phyloP scores from a whole-genome alignment of 1,140 invertebrate species.

The Nymphalis io region DNA sequence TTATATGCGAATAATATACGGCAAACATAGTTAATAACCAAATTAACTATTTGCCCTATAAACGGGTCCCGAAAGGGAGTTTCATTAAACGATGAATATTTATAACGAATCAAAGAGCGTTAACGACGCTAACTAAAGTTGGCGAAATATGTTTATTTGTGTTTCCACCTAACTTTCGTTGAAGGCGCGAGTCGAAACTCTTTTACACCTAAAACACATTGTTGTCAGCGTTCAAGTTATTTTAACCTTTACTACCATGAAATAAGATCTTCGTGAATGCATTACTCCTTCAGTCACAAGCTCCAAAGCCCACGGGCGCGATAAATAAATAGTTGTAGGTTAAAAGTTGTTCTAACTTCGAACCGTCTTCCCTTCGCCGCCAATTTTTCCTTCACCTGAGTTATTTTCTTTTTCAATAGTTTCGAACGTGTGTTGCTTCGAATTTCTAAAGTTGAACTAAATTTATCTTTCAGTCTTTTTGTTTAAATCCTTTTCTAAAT shows the following conservation, averaged over 20 bases:
- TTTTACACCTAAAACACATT: background rate
- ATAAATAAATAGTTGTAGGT: constrained; percentile 67
- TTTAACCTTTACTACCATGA: constrained; percentile 10
- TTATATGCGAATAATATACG: background rate
- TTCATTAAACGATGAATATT: constrained; percentile 57
- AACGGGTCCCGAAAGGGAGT: constrained; percentile 35
- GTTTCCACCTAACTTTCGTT: constrained; percentile 44
- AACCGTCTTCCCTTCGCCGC: constrained; percentile 42
- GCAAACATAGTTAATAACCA: constrained; percentile 17
- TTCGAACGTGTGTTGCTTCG: constrained; percentile 33
- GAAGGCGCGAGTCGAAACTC: constrained; percentile 30
- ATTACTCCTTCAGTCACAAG: background rate
- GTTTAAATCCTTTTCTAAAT: constrained; percentile 22
- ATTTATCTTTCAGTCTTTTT: constrained; percentile 27
- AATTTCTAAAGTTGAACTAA: constrained; percentile 33
- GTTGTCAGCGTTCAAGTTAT: background rate
- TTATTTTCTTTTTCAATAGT: constrained; percentile 57
- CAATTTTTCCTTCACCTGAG: constrained; percentile 51
- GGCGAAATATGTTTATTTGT: constrained; percentile 66
- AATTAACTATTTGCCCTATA: constrained; percentile 34
- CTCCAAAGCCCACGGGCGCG: constrained; percentile 46
- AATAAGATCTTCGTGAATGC: background rate
- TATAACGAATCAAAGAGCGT: constrained; percentile 51
- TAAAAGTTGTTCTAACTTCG: constrained; percentile 52
- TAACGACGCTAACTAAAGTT: constrained; percentile 49